A percentile compares a stretch with the other conserved stretches of the same genome.
Conservation (phyloP, 2,888 invertebrate species). For the Diplazon laetatorius region DNA sequence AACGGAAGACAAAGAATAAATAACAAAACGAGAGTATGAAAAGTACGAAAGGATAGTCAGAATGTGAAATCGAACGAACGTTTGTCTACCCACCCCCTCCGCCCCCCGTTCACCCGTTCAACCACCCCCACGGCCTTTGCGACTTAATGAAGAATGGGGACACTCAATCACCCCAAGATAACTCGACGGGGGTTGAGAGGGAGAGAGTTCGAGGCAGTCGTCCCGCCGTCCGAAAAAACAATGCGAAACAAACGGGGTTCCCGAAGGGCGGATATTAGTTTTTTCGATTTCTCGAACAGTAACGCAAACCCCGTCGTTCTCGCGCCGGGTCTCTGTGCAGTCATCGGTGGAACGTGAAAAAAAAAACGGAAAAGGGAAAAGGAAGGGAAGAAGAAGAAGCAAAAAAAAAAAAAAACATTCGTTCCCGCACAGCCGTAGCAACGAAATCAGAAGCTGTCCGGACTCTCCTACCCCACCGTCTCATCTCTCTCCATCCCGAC, state of each 20-base stretch:
- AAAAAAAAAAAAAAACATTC: too few species aligned
- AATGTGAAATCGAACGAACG: slow-evolving; percentile 63
- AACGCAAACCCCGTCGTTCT: slow-evolving; percentile 65
- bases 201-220: slow-evolving; percentile 47
- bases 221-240: slow-evolving; percentile 79
- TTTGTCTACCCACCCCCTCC: slow-evolving; percentile 26
- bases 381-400: too few species aligned
- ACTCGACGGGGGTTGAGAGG: slow-evolving; percentile 73
- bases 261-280: slow-evolving; percentile 82
- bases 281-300: slow-evolving; percentile 80
- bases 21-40: slow-evolving; percentile 56
- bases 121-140: too few species aligned
- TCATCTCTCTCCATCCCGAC: slow-evolving; percentile 20
- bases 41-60: slow-evolving; percentile 57
- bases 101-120: slow-evolving; percentile 40
- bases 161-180: slow-evolving; percentile 82
- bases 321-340: slow-evolving; percentile 40
- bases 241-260: slow-evolving; percentile 82
- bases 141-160: slow-evolving; percentile 80
- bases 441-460: slow-evolving; percentile 53
- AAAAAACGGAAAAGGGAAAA: slow-evolving; percentile 42
- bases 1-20: slow-evolving; percentile 33
- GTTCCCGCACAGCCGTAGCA: slow-evolving; percentile 45
- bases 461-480: neutral
- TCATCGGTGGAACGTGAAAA: too few species aligned